These are phyloP conservation scores for Antitype chi DNA, from an alignment of 2,888 invertebrate genomes.

Conservation along the genomic window DNA sequence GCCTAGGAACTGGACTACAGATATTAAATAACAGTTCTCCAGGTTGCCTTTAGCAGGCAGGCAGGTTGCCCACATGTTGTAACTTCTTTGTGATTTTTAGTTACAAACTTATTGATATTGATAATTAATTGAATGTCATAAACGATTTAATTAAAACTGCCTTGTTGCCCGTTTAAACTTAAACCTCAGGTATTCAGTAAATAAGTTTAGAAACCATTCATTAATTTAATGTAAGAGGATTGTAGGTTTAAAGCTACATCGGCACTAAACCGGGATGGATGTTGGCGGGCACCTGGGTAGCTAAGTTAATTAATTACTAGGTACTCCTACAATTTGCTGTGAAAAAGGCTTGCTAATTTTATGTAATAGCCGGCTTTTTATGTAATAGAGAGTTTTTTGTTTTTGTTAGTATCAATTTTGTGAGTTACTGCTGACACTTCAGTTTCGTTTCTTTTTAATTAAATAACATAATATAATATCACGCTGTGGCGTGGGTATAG, in stretches of 20 bases:
- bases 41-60: not conserved
- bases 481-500: too few species aligned
- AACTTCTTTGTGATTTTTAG: too few species aligned
- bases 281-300: slow-evolving; percentile 9
- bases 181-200: not conserved
- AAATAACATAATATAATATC: too few species aligned
- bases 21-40: not conserved
- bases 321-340: slow-evolving; percentile 4
- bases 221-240: slow-evolving; percentile 31
- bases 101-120: too few species aligned
- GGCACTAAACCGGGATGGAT: slow-evolving; percentile 25
- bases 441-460: too few species aligned
- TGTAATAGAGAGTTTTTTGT: not conserved
- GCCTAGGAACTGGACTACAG: not conserved
- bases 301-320: slow-evolving; percentile 31
- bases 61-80: too few species aligned
- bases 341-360: slow-evolving; percentile 7
- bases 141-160: too few species aligned
- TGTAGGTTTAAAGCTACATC: slow-evolving; percentile 9
- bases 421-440: too few species aligned
- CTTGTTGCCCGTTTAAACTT: too few species aligned
- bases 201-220: slow-evolving; percentile 3
- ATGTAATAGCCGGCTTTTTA: not conserved
- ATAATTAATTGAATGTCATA: too few species aligned
- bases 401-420: not conserved